A percentile compares a stretch with the other conserved stretches of the same genome.
These are phyloP conservation scores for Microchirus variegatus DNA, from an alignment of 2,797 vertebrate genomes.

Conservation along the genomic window DNA sequence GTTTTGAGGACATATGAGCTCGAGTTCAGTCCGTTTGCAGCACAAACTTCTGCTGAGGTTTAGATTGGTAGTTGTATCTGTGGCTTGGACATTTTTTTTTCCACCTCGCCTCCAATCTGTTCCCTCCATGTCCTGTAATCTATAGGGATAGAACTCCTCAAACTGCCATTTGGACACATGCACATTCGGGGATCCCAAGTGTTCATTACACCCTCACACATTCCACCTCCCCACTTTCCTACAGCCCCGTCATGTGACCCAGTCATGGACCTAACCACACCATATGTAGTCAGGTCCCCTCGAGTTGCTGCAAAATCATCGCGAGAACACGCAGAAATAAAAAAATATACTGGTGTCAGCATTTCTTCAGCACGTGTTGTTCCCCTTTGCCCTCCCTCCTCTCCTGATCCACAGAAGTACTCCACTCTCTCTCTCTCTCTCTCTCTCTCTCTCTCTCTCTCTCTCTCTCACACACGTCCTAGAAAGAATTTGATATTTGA, in stretches of 20 bases:
- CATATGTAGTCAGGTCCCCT: slow-evolving; percentile 75
- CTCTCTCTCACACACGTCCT: slow-evolving; percentile 10
- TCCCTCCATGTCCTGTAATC: slow-evolving; percentile 48
- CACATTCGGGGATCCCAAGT: slow-evolving; percentile 33
- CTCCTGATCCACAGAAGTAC: slow-evolving; percentile 35
- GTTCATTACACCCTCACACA: slow-evolving; percentile 69
- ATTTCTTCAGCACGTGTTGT: slow-evolving; percentile 60
- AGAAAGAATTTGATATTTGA: background rate
- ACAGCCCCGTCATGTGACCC: slow-evolving; percentile 58
- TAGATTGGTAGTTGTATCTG: slow-evolving; percentile 11
- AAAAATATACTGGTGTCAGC: slow-evolving; percentile 52
- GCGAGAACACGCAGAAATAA: slow-evolving; percentile 37
- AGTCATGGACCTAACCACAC: slow-evolving; percentile 47
- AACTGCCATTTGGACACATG: slow-evolving; percentile 38
- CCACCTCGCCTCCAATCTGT: background rate
- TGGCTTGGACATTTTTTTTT: slow-evolving; percentile 10
- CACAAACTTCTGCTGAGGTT: background rate
- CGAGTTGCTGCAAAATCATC: slow-evolving; percentile 11
- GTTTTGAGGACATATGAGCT: background rate
- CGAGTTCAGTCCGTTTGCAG: background rate
- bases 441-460: background rate
- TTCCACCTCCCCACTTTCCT: slow-evolving; percentile 51
- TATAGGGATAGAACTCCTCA: slow-evolving; percentile 38
- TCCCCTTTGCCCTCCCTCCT: slow-evolving; percentile 29
- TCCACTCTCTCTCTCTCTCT: background rate